These are phyloP conservation scores for Odontesthes bonariensis DNA, from an alignment of 2,113 vertebrate species.

Conservation along the genomic window DNA sequence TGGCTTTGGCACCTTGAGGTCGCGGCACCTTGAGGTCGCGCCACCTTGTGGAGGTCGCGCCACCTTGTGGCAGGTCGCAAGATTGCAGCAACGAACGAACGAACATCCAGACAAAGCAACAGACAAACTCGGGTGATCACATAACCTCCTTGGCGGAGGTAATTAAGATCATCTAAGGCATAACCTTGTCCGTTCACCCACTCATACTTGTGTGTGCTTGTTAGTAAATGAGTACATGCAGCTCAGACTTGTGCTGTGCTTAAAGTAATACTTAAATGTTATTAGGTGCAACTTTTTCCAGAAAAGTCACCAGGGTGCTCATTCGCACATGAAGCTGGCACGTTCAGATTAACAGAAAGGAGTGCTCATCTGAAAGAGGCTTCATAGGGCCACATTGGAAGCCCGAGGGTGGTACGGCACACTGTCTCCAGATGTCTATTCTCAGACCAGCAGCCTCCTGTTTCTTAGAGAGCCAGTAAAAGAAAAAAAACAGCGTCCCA, in stretches of 20 bases:
- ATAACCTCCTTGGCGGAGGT: too few species aligned
- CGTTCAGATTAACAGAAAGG: not conserved
- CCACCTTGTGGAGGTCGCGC: too few species aligned
- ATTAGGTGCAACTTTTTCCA: not conserved
- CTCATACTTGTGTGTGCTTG: too few species aligned
- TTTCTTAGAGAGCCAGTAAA: slow-evolving; percentile 69
- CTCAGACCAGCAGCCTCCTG: slow-evolving; percentile 62
- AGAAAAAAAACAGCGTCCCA: slow-evolving; percentile 22
- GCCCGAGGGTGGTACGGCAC: slow-evolving; percentile 5
- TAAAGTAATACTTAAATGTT: not conserved
- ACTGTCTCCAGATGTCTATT: slow-evolving; percentile 58
- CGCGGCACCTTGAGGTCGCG: too few species aligned
- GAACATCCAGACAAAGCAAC: too few species aligned
- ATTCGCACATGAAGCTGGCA: not conserved
- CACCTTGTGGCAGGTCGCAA: too few species aligned
- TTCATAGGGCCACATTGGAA: slow-evolving; percentile 26
- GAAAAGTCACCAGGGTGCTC: not conserved
- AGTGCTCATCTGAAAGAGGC: not conserved
- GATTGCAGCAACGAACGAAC: too few species aligned
- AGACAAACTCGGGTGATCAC: too few species aligned
- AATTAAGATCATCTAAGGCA: too few species aligned
- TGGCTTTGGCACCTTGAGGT: too few species aligned
- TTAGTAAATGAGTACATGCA: too few species aligned
- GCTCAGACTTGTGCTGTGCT: not conserved
- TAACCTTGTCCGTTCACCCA: too few species aligned